These are phyloP conservation scores for Palythoa heliodiscus DNA, from an alignment of 92 coral and sea anemone species.

Conservation along the genomic window DNA sequence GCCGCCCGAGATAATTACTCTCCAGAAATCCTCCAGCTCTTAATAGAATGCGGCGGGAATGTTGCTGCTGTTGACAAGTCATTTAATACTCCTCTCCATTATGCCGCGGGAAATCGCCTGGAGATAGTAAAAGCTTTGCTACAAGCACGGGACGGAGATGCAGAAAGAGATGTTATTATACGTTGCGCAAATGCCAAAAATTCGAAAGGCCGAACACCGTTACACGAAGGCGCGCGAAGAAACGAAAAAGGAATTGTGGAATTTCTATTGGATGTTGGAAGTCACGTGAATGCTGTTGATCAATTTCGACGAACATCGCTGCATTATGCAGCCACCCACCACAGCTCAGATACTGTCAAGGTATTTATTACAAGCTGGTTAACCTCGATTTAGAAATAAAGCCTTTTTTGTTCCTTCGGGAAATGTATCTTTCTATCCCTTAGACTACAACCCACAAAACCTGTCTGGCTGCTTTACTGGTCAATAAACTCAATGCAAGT, in stretches of 20 bases:
- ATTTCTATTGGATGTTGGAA: conserved; percentile 30
- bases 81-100: conserved; percentile 13
- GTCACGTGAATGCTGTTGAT: conserved; percentile 36
- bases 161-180: neutral
- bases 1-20: conserved; percentile 15
- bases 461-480: neutral
- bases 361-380: neutral
- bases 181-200: conserved; percentile 29
- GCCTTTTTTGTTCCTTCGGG: too few species aligned
- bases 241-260: conserved; percentile 21
- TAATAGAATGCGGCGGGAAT: conserved; percentile 6
- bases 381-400: neutral
- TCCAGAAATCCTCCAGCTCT: conserved; percentile 16
- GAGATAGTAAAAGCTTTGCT: conserved; percentile 28
- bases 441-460: neutral
- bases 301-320: conserved; percentile 30
- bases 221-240: conserved; percentile 35
- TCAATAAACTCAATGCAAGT: neutral
- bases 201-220: conserved; percentile 27
- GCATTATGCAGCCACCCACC: conserved; percentile 30
- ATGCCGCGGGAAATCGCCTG: conserved; percentile 36
- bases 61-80: conserved; percentile 10
- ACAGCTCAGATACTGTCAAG: conserved; percentile 34
- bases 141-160: neutral
- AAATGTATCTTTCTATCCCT: too few species aligned